Conservation (phyloP, 2,113 vertebrate species). For the Neodon shergylaensis region DNA sequence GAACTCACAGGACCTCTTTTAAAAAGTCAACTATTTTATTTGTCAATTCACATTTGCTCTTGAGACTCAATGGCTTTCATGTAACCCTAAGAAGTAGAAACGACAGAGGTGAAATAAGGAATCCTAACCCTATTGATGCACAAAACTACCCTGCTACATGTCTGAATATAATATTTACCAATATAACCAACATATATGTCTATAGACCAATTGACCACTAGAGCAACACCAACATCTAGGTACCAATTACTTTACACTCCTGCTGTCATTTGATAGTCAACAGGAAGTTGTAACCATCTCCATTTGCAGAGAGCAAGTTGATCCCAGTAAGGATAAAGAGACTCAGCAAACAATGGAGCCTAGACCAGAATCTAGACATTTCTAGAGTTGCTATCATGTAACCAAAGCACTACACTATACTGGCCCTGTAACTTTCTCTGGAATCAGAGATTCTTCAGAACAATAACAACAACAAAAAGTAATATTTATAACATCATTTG, state of each 20-base stretch:
- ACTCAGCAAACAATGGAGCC: background rate
- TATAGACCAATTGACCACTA: background rate
- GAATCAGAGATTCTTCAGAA: background rate
- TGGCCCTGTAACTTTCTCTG: background rate
- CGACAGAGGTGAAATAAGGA: background rate
- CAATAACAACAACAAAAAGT: background rate
- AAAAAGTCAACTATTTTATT: background rate
- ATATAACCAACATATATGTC: background rate
- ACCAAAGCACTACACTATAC: background rate
- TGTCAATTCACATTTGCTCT: constrained; percentile 36
- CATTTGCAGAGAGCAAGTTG: constrained; percentile 25
- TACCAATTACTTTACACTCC: background rate
- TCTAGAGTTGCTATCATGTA: background rate
- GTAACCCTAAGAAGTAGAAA: constrained; percentile 6
- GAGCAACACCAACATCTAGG: background rate
- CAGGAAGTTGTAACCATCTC: background rate
- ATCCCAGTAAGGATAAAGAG: background rate
- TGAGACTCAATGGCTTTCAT: constrained; percentile 38
- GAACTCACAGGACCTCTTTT: background rate
- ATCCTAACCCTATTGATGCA: background rate
- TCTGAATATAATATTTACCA: background rate
- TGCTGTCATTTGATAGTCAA: background rate
- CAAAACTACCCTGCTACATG: background rate
- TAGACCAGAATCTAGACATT: background rate
- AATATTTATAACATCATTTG: background rate